phyloP scores from a whole-genome alignment of 2,113 vertebrate species.

The Ellobius talpinus region DNA sequence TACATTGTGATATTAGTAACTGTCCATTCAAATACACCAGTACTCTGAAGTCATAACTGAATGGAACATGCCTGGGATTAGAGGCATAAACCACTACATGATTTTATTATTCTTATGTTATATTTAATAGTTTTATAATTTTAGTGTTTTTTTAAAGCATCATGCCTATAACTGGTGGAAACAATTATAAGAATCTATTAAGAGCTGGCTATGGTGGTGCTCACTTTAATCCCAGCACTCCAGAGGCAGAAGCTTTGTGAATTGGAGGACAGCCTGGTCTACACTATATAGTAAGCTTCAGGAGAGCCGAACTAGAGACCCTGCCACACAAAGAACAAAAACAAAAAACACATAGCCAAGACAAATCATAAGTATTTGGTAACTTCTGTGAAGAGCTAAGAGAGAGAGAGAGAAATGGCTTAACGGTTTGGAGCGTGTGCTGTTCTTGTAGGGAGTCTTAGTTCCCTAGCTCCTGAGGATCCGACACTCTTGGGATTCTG shows the following conservation, averaged over 20 bases:
- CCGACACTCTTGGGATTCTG: not conserved
- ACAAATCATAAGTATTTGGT: constrained; percentile 15
- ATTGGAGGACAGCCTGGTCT: too few species aligned
- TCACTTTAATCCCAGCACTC: too few species aligned
- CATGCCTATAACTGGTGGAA: not conserved
- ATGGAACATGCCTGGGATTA: not conserved
- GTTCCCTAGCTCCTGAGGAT: not conserved
- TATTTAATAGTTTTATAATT: not conserved
- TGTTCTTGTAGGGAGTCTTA: not conserved
- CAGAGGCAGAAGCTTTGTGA: too few species aligned
- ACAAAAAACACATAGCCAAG: not conserved
- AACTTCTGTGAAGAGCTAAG: constrained; percentile 50
- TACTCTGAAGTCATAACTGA: not conserved
- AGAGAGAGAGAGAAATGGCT: not conserved
- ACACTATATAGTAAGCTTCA: not conserved
- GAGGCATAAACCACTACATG: not conserved
- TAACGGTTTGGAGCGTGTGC: too few species aligned
- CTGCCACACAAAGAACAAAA: not conserved
- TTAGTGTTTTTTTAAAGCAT: constrained; percentile 22
- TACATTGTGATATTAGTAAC: constrained; percentile 22
- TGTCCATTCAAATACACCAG: constrained; percentile 19
- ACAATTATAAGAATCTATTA: constrained; percentile 59
- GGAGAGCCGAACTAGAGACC: not conserved
- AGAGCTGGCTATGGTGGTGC: not conserved
- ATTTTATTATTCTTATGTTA: not conserved